Percentiles rank a stretch among this genome's conserved stretches.
phyloP scores from a whole-genome alignment of 2,113 vertebrate genomes.

The Tetrao urogallus region DNA sequence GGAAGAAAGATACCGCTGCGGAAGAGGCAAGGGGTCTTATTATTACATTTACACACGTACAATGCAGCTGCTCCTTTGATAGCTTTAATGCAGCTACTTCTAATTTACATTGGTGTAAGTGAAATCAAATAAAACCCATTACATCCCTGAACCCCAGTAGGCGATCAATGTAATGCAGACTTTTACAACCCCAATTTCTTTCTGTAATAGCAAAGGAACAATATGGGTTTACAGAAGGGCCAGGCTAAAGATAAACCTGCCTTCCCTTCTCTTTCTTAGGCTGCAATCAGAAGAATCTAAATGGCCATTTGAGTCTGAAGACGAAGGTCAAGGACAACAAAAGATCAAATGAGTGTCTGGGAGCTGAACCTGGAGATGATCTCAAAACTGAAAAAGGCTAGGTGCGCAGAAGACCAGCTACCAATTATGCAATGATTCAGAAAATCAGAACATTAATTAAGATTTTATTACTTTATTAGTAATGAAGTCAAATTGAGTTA shows the following conservation, averaged over 20 bases:
- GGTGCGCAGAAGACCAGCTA: background rate
- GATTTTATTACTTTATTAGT: slow-evolving; percentile 61
- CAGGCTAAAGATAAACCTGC: slow-evolving; percentile 40
- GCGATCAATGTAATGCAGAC: slow-evolving; percentile 56
- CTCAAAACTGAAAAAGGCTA: slow-evolving; percentile 7
- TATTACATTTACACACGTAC: background rate
- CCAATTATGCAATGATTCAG: slow-evolving; percentile 44
- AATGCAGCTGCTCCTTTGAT: slow-evolving; percentile 37
- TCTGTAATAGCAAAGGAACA: slow-evolving; percentile 54
- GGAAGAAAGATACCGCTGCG: background rate
- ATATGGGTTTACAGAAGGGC: slow-evolving; percentile 15
- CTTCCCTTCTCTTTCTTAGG: background rate
- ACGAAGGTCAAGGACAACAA: slow-evolving; percentile 35
- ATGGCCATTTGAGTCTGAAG: slow-evolving; percentile 42
- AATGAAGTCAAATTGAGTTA: slow-evolving; percentile 66
- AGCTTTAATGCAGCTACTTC: slow-evolving; percentile 37
- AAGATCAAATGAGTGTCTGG: background rate
- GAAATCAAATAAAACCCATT: slow-evolving; percentile 68
- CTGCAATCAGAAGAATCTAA: slow-evolving; percentile 55
- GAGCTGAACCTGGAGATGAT: background rate
- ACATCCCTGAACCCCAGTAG: slow-evolving; percentile 53
- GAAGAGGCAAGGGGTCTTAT: background rate
- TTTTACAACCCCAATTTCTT: slow-evolving; percentile 66
- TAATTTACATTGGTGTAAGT: slow-evolving; percentile 62
- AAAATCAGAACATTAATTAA: slow-evolving; percentile 63